These are phyloP conservation scores for Eulacestoma nigropectus DNA, from an alignment of 2,113 vertebrate species.

Conservation along the genomic window DNA sequence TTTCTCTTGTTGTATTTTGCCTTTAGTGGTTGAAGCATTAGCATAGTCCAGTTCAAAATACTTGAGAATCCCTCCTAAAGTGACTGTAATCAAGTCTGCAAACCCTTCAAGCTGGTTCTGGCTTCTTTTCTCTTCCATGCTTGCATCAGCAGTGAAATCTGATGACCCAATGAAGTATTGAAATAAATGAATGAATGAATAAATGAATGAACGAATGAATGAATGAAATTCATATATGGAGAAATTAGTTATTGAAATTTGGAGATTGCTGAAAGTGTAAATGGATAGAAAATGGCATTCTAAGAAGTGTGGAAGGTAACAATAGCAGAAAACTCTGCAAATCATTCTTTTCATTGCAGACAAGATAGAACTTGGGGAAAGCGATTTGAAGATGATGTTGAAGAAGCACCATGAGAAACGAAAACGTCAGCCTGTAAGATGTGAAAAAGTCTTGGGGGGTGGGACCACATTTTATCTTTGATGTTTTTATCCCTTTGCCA, in stretches of 20 bases:
- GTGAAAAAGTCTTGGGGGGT: background rate
- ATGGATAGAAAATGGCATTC: background rate
- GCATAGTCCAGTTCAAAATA: background rate
- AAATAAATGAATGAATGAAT: background rate
- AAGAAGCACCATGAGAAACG: slow-evolving; percentile 92
- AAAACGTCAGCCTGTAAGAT: slow-evolving; percentile 89
- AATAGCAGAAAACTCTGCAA: background rate
- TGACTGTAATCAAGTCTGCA: background rate
- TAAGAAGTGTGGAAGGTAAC: background rate
- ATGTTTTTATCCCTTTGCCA: background rate
- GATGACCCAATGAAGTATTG: background rate
- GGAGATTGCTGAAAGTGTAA: background rate
- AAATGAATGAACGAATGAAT: background rate
- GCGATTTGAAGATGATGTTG: slow-evolving; percentile 86
- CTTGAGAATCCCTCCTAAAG: background rate
- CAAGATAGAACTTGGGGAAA: slow-evolving; percentile 87
- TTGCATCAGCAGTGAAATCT: background rate
- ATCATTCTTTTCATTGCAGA: slow-evolving; percentile 70
- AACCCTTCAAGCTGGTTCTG: background rate
- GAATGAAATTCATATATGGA: background rate
- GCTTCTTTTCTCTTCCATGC: background rate
- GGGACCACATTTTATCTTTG: background rate
- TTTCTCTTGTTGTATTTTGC: background rate
- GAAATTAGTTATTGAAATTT: background rate
- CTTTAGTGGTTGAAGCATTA: background rate